Evolutionary conservation across 2,888 invertebrate genomes (phyloP).

Genomic region (Folsomia candida): DNA sequence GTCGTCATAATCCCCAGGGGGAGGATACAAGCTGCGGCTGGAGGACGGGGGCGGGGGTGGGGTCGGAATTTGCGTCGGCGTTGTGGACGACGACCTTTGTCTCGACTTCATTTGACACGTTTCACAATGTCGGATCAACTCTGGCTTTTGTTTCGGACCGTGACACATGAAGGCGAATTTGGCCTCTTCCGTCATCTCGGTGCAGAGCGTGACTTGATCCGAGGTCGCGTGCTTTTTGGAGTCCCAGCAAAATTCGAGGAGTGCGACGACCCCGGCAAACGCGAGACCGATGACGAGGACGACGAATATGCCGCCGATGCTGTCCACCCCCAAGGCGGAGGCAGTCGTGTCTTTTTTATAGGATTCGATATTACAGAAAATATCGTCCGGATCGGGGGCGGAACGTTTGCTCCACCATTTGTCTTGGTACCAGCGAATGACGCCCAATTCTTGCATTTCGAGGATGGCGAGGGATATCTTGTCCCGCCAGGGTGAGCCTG

Average conservation of each 20-base stretch:
- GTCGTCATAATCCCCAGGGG: neutral
- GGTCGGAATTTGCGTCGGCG: neutral
- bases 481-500: constrained; percentile 89
- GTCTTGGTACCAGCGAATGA: constrained; percentile 87
- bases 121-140: constrained; percentile 71
- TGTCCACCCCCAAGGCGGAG: constrained; percentile 74
- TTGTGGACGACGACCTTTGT: neutral
- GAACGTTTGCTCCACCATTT: constrained; percentile 70
- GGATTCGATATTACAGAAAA: constrained; percentile 63
- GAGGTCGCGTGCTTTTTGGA: constrained; percentile 64
- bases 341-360: constrained; percentile 68
- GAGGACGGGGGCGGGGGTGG: neutral
- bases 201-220: constrained; percentile 70
- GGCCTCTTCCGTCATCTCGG: constrained; percentile 72
- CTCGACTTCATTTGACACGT: constrained; percentile 31
- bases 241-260: constrained; percentile 75
- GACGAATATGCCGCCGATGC: constrained; percentile 82
- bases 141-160: constrained; percentile 70
- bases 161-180: constrained; percentile 55
- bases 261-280: constrained; percentile 72
- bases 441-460: constrained; percentile 91
- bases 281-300: constrained; percentile 74
- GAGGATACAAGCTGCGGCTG: neutral
- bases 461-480: constrained; percentile 91
- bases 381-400: constrained; percentile 55